Percentiles rank a stretch among this genome's conserved stretches.
Conservation (phyloP, 2,888 invertebrate species). For the Eupithecia vulgata region DNA sequence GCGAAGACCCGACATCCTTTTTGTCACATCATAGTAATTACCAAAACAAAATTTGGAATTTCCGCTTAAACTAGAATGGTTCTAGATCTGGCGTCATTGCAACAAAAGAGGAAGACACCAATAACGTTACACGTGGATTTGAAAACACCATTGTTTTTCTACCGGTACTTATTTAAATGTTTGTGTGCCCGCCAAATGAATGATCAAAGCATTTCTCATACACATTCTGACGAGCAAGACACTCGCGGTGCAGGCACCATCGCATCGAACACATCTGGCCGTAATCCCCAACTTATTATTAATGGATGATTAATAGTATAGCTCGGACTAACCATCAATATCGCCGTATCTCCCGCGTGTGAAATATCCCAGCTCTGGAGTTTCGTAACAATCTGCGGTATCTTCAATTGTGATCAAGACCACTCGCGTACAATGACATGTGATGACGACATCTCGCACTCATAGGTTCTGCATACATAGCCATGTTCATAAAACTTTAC, state of each 20-base stretch:
- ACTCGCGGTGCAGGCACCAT: slow-evolving; percentile 49
- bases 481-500: slow-evolving; percentile 43
- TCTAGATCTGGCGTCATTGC: background rate
- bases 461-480: slow-evolving; percentile 16
- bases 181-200: background rate
- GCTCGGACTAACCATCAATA: slow-evolving; percentile 52
- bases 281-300: slow-evolving; percentile 60
- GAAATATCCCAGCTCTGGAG: slow-evolving; percentile 42
- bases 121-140: background rate
- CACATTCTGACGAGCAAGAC: background rate
- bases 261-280: slow-evolving; percentile 56
- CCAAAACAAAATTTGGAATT: background rate
- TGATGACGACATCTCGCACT: slow-evolving; percentile 50
- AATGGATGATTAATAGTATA: slow-evolving; percentile 61
- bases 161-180: background rate
- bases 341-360: slow-evolving; percentile 46
- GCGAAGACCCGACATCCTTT: background rate
- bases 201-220: slow-evolving; percentile 7
- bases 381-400: slow-evolving; percentile 51
- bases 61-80: background rate
- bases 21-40: background rate
- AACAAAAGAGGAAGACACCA: background rate
- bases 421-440: slow-evolving; percentile 48
- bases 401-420: slow-evolving; percentile 51
- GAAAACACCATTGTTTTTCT: background rate